Evolutionary conservation across 2,797 vertebrate species (phyloP), one percentile per base, ranked within the genome.

Genomic region (Characodon lateralis): DNA sequence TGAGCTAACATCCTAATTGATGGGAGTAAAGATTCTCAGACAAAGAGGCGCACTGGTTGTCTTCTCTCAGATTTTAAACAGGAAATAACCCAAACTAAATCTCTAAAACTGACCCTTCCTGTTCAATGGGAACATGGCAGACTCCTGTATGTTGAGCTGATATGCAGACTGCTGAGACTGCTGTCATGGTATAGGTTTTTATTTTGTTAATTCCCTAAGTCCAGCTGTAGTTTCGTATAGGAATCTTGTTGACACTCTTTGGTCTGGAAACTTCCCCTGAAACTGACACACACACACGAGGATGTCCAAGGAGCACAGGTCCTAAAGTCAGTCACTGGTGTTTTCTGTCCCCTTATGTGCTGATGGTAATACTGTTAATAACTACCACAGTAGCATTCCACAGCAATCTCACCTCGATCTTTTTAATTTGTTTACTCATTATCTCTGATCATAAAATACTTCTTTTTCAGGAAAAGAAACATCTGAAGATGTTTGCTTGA

Each of bases 361-460:
- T 76, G 55, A 72, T 81, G 71, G 31, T 73, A 43, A 41, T 63
- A 2, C 50, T 72, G 77, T 91, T 83, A 94, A 93, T 89, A 51
- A 76, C 55, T 89, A 81, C 91, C 83, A 31, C 53, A 53, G 58
- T 51, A 41, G 28, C 76, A 79, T 80, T 82, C 65, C 46, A 59
- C 66, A 31, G 43, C 43, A 83, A 20, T 80, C 78, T 61, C 83
- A 82, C 79, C 80, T 74, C 2, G 24, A 53, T 35, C 3, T 22
- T 43, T 9, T 5, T 4, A 10, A 68, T 43, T 41, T 7, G 65
- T 43, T 68, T 13, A n/a, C 22, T 24, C 24, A 51, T 39, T 8
- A 31, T 56, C 6, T 39, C 20, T 74, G 16, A 43, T 28, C 8
- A 50, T 16, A 22, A 35, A 35, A 6, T 1, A 31, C 63, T 5